phyloP scores from a whole-genome alignment of 1,140 invertebrate genomes.

The Drosophila kohkoa region DNA sequence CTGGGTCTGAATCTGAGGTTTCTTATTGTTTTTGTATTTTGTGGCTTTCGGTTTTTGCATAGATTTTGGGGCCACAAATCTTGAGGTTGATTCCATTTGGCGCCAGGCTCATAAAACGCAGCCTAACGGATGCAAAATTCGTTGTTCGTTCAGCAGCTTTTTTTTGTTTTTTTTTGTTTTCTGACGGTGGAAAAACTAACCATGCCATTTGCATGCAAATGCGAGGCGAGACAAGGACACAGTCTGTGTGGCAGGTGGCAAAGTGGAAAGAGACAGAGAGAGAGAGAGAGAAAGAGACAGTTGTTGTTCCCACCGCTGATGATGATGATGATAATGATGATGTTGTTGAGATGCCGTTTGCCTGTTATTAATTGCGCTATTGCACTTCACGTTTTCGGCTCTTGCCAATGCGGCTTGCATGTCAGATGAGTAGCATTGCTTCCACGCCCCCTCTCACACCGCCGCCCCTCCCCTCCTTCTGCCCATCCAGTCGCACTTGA shows the following conservation, averaged over 20 bases:
- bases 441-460: background rate
- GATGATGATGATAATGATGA: constrained; percentile 28
- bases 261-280: background rate
- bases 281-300: too few relatives aligned
- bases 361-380: constrained; percentile 69
- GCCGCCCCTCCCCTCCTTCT: too few relatives aligned
- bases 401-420: constrained; percentile 45
- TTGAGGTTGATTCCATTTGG: constrained; percentile 27
- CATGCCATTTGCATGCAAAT: constrained; percentile 54
- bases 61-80: constrained; percentile 36
- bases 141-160: too few relatives aligned
- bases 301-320: background rate
- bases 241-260: constrained; percentile 6
- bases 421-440: constrained; percentile 32
- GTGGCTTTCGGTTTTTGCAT: constrained; percentile 13
- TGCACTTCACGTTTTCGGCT: constrained; percentile 60
- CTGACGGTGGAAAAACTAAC: constrained; percentile 36
- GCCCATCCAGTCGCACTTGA: background rate
- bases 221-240: constrained; percentile 35
- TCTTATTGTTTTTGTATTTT: constrained; percentile 9
- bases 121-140: constrained; percentile 27
- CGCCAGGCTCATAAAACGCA: constrained; percentile 39
- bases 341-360: constrained; percentile 47
- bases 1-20: background rate
- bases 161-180: background rate